Percentiles rank a stretch among this genome's conserved stretches.
Conservation (phyloP, 2,888 invertebrate species). For the Trachelus tabidus region DNA sequence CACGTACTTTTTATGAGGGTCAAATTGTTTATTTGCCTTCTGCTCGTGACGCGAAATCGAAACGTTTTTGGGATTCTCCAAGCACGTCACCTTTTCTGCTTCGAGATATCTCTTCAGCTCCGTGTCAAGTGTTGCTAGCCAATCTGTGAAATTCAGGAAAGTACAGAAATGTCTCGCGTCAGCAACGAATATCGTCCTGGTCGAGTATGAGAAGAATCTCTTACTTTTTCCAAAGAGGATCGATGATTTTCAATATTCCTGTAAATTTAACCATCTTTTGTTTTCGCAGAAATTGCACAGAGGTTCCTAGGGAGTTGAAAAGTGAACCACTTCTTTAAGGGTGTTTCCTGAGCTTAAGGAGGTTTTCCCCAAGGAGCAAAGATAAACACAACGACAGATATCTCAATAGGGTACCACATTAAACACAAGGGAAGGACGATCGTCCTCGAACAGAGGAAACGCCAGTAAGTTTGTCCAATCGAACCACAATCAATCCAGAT, state of each 20-base stretch:
- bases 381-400: background rate
- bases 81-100: background rate
- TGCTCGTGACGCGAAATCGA: too few relatives aligned
- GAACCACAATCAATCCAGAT: background rate
- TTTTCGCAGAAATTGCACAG: too few relatives aligned
- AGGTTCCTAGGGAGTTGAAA: too few relatives aligned
- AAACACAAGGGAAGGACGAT: background rate
- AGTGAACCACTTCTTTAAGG: too few relatives aligned
- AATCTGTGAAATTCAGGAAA: background rate
- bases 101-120: background rate
- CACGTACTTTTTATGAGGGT: too few relatives aligned
- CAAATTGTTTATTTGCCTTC: too few relatives aligned
- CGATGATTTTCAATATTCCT: background rate
- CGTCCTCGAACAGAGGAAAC: background rate
- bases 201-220: background rate
- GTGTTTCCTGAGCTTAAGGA: too few relatives aligned
- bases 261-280: background rate
- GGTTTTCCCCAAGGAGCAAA: background rate
- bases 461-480: background rate
- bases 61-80: too few relatives aligned
- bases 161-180: background rate
- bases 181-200: background rate
- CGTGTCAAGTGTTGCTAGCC: background rate
- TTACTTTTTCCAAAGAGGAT: background rate
- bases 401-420: background rate